A percentile compares a stretch with the other conserved stretches of the same genome.
phyloP scores from a whole-genome alignment of 2,797 vertebrate genomes.

The Microtus californicus region DNA sequence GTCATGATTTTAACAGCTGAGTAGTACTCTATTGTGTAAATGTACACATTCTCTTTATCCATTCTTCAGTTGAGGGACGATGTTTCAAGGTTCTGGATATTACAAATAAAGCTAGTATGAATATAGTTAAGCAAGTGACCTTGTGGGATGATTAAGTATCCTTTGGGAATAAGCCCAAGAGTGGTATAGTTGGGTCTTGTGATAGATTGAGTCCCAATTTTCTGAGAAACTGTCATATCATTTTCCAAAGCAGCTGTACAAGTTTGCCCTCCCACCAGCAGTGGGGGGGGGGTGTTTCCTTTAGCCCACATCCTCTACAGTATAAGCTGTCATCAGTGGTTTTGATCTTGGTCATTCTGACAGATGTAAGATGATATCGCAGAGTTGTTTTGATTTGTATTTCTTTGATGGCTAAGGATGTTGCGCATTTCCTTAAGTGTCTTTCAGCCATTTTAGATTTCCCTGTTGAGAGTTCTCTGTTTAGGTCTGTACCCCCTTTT shows the following conservation, averaged over 20 bases:
- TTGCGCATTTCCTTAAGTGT: not conserved
- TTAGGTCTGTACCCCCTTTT: not conserved
- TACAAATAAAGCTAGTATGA: not conserved
- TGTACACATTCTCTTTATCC: not conserved
- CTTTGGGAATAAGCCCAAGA: not conserved
- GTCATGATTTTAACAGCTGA: not conserved
- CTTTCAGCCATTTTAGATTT: not conserved
- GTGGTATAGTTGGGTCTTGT: not conserved
- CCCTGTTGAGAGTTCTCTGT: not conserved
- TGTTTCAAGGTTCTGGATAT: not conserved
- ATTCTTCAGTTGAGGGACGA: not conserved
- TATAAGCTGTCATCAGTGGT: not conserved
- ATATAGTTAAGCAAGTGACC: not conserved
- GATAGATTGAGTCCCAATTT: not conserved
- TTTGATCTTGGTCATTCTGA: not conserved
- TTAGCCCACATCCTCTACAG: not conserved
- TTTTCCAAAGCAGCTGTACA: not conserved
- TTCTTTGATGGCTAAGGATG: not conserved
- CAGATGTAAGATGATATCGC: not conserved
- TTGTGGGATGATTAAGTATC: not conserved
- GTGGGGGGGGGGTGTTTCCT: not conserved
- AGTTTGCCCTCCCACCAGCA: not conserved
- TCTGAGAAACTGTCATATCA: not conserved
- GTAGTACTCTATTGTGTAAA: not conserved
- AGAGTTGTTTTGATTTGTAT: not conserved